A percentile compares a stretch with the other conserved stretches of the same genome.
Conservation (phyloP, 2,888 invertebrate species). For the Zelleria hepariella region DNA sequence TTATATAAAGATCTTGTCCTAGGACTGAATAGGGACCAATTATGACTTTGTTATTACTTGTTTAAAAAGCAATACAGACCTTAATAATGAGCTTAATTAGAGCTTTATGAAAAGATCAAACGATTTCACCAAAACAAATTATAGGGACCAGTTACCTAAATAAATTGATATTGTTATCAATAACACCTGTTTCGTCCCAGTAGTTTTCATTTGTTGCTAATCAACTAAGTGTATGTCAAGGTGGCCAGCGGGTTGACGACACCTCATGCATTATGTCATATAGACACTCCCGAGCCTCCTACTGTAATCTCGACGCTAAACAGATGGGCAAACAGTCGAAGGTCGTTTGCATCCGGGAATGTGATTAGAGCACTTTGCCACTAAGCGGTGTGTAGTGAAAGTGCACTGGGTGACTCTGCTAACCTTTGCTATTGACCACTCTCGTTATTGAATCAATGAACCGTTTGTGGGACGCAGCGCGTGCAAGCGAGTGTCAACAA, state of each 20-base stretch:
- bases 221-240: constrained; percentile 39
- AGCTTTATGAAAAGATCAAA: too few species aligned
- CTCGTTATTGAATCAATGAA: constrained; percentile 6
- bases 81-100: too few species aligned
- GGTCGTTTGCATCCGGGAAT: constrained; percentile 54
- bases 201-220: neutral
- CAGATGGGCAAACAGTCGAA: constrained; percentile 44
- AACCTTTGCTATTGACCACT: constrained; percentile 8
- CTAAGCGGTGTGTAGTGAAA: constrained; percentile 14
- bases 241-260: constrained; percentile 50
- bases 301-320: constrained; percentile 51
- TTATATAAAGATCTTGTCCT: too few species aligned
- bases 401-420: constrained; percentile 8
- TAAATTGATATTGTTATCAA: too few species aligned
- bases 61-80: too few species aligned
- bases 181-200: neutral
- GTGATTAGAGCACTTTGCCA: constrained; percentile 1
- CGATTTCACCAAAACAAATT: too few species aligned
- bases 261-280: constrained; percentile 49
- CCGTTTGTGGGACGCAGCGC: too few species aligned
- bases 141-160: too few species aligned
- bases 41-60: too few species aligned
- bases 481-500: neutral
- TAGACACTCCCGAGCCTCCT: constrained; percentile 33
- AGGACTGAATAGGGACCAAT: too few species aligned